Conservation (phyloP, 2,797 vertebrate genomes). For the Mus caroli region DNA sequence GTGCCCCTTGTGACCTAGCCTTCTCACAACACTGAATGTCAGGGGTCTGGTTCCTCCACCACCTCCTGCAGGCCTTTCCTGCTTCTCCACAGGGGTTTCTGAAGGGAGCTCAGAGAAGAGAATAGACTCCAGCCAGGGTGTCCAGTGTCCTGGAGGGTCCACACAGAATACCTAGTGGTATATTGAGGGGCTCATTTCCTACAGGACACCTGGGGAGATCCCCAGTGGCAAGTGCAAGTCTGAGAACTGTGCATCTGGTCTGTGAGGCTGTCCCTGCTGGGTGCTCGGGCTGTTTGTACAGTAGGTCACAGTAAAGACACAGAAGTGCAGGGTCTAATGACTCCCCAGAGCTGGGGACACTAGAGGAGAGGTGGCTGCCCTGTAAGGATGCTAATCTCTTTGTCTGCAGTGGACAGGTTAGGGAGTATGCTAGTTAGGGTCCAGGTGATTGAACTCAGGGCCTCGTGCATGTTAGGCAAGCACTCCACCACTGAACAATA, state of each 20-base stretch:
- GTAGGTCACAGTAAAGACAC: neutral
- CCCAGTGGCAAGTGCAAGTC: neutral
- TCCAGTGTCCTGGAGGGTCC: neutral
- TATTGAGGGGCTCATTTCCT: neutral
- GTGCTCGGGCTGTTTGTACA: neutral
- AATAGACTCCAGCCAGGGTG: no score
- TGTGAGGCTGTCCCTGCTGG: neutral
- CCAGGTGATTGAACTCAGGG: neutral
- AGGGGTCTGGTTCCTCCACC: accelerated
- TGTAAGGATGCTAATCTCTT: neutral
- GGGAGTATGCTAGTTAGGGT: neutral
- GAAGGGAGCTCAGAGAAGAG: neutral
- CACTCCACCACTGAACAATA: neutral
- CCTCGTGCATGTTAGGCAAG: neutral
- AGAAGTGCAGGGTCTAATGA: no score
- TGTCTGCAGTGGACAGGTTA: neutral
- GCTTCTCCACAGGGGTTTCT: neutral
- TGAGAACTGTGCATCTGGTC: neutral
- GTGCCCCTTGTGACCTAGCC: neutral
- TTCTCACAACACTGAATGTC: neutral
- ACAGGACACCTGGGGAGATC: neutral
- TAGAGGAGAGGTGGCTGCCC: neutral
- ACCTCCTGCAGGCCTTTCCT: no score
- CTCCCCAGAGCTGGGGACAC: neutral
- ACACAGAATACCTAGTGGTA: no score